phyloP scores from a whole-genome alignment of 2,113 vertebrate genomes.

The Oreotrochilus melanogaster region DNA sequence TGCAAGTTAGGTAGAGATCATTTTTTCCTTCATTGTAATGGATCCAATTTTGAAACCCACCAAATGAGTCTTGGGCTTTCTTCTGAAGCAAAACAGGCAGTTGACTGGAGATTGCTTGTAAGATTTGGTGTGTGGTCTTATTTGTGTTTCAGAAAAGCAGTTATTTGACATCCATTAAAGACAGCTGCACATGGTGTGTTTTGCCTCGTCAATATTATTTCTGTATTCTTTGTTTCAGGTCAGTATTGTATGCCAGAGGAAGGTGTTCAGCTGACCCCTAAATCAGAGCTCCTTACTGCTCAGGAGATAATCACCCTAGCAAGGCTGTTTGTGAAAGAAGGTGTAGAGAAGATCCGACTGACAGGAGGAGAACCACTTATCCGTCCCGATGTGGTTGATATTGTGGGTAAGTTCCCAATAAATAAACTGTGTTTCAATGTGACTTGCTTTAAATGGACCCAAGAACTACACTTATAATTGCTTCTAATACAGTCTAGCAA shows the following conservation, averaged over 20 bases:
- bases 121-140: background rate
- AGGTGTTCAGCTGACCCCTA: slow-evolving; percentile 91
- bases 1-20: background rate
- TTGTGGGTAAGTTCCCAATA: slow-evolving; percentile 84
- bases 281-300: slow-evolving; percentile 86
- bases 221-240: slow-evolving; percentile 77
- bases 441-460: background rate
- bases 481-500: background rate
- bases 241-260: slow-evolving; percentile 99
- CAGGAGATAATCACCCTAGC: slow-evolving; percentile 90
- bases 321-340: slow-evolving; percentile 91
- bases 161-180: background rate
- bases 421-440: background rate
- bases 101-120: background rate
- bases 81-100: background rate
- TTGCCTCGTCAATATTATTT: background rate
- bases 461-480: background rate
- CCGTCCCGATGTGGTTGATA: slow-evolving; percentile 89
- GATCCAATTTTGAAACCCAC: background rate
- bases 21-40: background rate
- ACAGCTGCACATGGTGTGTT: background rate
- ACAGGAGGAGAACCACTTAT: slow-evolving; percentile 97
- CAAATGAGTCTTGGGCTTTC: background rate
- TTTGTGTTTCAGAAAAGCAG: background rate
- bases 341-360: slow-evolving; percentile 94